phyloP scores from a whole-genome alignment of 2,888 invertebrate genomes.

The Acanthococcus lagerstroemiae region DNA sequence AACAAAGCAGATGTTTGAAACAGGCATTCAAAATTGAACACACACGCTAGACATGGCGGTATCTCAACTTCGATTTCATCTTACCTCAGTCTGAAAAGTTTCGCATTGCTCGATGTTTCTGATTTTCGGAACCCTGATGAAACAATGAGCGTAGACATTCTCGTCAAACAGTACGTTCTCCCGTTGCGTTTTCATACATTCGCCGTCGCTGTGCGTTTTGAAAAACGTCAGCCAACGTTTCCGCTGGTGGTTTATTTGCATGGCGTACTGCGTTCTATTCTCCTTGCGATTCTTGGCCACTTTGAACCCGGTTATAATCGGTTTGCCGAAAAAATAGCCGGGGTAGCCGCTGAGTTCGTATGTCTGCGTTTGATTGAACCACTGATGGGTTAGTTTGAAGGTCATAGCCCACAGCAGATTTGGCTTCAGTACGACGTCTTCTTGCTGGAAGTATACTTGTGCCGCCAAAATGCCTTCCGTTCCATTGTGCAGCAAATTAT shows the following conservation, averaged over 20 bases:
- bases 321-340: slow-evolving; percentile 59
- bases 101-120: slow-evolving; percentile 29
- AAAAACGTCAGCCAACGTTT: slow-evolving; percentile 40
- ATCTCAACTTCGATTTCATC: too few relatives aligned
- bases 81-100: slow-evolving; percentile 32
- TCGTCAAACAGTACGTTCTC: slow-evolving; percentile 33
- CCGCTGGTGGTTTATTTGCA: slow-evolving; percentile 33
- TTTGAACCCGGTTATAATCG: slow-evolving; percentile 48
- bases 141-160: slow-evolving; percentile 33
- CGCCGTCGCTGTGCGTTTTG: slow-evolving; percentile 38
- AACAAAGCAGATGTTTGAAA: too few relatives aligned
- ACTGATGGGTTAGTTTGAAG: slow-evolving; percentile 38
- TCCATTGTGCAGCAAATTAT: slow-evolving; percentile 45
- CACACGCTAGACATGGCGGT: too few relatives aligned
- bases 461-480: slow-evolving; percentile 44
- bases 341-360: slow-evolving; percentile 59
- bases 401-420: slow-evolving; percentile 36
- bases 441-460: slow-evolving; percentile 42
- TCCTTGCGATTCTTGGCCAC: neutral
- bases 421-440: slow-evolving; percentile 39
- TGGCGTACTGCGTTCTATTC: slow-evolving; percentile 33
- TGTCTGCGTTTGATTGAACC: slow-evolving; percentile 30
- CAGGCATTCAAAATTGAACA: too few relatives aligned
- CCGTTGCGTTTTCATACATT: slow-evolving; percentile 37
- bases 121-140: slow-evolving; percentile 6